A percentile compares a stretch with the other conserved stretches of the same genome.
Evolutionary conservation across 2,797 vertebrate genomes (phyloP).

Genomic region (Eulemur coronatus): DNA sequence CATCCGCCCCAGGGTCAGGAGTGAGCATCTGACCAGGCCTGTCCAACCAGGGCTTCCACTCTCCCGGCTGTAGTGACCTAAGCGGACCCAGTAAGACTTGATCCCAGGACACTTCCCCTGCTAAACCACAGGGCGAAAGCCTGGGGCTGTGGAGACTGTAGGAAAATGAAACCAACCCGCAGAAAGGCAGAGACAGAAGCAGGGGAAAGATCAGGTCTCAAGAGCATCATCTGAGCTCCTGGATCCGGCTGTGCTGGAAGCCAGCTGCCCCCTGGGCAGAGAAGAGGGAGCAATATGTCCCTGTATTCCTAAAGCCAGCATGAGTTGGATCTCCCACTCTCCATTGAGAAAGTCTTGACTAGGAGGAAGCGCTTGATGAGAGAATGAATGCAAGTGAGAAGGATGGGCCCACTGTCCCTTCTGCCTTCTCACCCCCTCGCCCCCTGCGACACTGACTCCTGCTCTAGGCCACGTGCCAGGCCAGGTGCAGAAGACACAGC

Average conservation of each 20-base stretch:
- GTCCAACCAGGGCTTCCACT: neutral
- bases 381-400: neutral
- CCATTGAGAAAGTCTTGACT: neutral
- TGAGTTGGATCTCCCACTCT: neutral
- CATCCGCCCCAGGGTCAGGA: accelerated
- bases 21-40: neutral
- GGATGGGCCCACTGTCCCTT: neutral
- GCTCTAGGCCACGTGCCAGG: too few relatives aligned
- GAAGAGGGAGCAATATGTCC: neutral
- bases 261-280: neutral
- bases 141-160: neutral
- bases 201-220: neutral
- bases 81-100: neutral
- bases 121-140: neutral
- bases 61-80: neutral
- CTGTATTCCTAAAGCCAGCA: neutral
- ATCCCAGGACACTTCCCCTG: neutral
- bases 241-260: neutral
- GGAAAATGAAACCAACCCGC: neutral
- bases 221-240: neutral
- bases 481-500: neutral
- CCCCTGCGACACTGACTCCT: neutral
- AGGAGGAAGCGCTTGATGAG: neutral
- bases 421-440: neutral
- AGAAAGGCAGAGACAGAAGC: neutral